phyloP scores from a whole-genome alignment of 2,888 invertebrate genomes.

The Chrysolina haemoptera region DNA sequence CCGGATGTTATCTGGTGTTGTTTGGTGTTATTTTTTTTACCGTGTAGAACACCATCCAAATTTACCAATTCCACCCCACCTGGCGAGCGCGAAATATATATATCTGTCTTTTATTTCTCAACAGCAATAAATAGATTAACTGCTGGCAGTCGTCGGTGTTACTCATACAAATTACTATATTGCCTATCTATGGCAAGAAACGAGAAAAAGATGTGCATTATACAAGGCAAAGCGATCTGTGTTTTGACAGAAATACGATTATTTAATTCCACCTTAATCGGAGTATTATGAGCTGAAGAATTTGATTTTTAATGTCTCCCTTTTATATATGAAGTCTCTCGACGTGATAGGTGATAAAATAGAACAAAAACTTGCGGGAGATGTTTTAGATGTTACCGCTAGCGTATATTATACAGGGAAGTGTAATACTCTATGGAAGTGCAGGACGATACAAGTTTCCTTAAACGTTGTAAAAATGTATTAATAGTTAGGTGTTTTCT shows the following conservation, averaged over 20 bases:
- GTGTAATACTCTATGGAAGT: neutral
- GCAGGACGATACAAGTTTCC: conserved; percentile 5
- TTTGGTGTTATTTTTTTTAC: no score
- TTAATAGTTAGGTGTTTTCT: conserved; percentile 10
- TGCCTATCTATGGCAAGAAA: conserved; percentile 62
- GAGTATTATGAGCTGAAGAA: conserved; percentile 49
- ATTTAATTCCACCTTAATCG: conserved; percentile 59
- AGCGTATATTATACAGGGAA: conserved; percentile 20
- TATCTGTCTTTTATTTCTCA: conserved; percentile 64
- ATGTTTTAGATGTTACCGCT: conserved; percentile 35
- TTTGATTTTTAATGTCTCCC: conserved; percentile 52
- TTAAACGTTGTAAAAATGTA: conserved; percentile 6
- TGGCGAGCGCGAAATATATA: conserved; percentile 66
- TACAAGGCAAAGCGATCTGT: conserved; percentile 57
- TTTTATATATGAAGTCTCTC: conserved; percentile 52
- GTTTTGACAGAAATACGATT: conserved; percentile 62
- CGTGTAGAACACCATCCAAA: no score
- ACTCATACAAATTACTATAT: conserved; percentile 67
- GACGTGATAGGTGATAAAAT: conserved; percentile 22
- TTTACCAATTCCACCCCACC: neutral
- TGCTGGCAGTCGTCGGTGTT: conserved; percentile 61
- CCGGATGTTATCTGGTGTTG: no score
- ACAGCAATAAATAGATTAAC: conserved; percentile 64
- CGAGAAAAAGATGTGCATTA: conserved; percentile 57
- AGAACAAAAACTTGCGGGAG: conserved; percentile 32